phyloP scores from a whole-genome alignment of 2,797 vertebrate species.

The Microctenopoma lineatum region DNA sequence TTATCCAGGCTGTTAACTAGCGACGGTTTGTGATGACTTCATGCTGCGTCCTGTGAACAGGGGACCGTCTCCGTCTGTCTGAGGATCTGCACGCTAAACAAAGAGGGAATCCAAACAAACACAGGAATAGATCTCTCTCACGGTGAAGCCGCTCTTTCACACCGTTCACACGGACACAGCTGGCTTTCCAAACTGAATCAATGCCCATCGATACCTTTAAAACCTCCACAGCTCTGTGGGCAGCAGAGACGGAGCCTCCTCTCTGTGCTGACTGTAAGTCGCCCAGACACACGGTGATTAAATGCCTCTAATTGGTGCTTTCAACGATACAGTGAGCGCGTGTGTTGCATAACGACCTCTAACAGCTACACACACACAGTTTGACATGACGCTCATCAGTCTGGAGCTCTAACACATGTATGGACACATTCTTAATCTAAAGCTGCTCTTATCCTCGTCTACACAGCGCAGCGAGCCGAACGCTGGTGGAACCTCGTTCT shows the following conservation, averaged over 20 bases:
- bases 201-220: background rate
- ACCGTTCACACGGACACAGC: background rate
- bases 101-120: too few relatives aligned
- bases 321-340: constrained; percentile 24
- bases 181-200: background rate
- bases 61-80: background rate
- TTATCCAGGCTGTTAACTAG: background rate
- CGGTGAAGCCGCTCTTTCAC: too few relatives aligned
- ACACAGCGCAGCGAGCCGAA: too few relatives aligned
- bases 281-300: constrained; percentile 58
- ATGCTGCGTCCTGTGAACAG: background rate
- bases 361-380: too few relatives aligned
- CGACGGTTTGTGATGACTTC: background rate
- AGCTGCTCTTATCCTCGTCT: too few relatives aligned
- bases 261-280: constrained; percentile 13
- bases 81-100: background rate
- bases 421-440: too few relatives aligned
- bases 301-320: constrained; percentile 73
- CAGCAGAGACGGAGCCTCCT: constrained; percentile 2
- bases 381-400: too few relatives aligned
- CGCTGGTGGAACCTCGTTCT: too few relatives aligned
- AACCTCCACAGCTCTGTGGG: constrained; percentile 14
- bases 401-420: too few relatives aligned
- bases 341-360: constrained; percentile 26
- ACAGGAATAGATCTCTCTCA: too few relatives aligned